Base-by-base conservation (phyloP, 2,888 invertebrate genomes). In the Corythucha ciliata region DNA sequence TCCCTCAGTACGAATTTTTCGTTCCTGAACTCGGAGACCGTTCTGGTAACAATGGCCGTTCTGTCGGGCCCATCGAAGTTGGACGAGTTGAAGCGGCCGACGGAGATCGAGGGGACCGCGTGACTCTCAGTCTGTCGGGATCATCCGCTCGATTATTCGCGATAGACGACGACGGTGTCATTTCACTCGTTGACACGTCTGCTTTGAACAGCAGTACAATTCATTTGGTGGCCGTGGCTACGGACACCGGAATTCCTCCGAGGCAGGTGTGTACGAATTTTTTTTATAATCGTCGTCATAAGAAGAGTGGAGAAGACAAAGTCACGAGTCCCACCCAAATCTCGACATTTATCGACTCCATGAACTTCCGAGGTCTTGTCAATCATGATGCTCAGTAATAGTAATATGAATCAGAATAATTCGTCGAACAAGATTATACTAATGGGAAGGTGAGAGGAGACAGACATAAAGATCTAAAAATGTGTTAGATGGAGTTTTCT, bases 1-100 rank as follows among this genome's bases (percentile, higher is more conserved):
- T 85, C 68, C 81, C 86, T 4, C 83, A 87, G 67, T 92, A 91
- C 69, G 88, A 89, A 70, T 91, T 92, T 69, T 74, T 73, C 56
- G 72, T 77, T 57, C 59, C 60, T 54, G 67, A 57, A 18, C 67
- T 69, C 55, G 56, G 50, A 53, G 50, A 51, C 24, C 36, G 22
- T 16, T 39, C 44, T 33, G 51, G 47, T 39, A 48, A 53, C 26
- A n/a, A n/a, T n/a, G n/a, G n/a, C n/a, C n/a, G n/a, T n/a, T n/a
- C n/a, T n/a, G 55, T 49, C 29, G 55, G 54, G 24, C 44, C 39
- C 8, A 48, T 55, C 26, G 55, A 57, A 34, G 60, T 63, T 6
- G 63, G 63, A 4, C 75, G 75, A 60, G 77, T 92, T 22, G 84
- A 88, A 67, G 90, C 83, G n/a, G 83, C 83, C 20, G 91, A 92